A percentile compares a stretch with the other conserved stretches of the same genome.
Evolutionary conservation across 2,113 vertebrate genomes (phyloP).

Genomic region (Megaptera novaeangliae): DNA sequence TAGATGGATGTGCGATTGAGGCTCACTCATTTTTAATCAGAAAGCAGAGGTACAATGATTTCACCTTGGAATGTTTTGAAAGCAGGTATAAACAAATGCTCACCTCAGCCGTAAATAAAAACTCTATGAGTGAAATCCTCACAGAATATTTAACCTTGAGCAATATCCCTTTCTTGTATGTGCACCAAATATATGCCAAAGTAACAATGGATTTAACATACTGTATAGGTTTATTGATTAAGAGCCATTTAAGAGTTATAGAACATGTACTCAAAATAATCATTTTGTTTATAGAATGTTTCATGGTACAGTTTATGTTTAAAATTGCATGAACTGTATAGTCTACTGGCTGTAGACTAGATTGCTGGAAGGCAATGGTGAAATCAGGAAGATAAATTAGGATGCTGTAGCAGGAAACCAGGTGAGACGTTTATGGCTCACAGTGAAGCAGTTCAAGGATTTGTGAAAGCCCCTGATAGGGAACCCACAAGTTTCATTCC

Average conservation of each 20-base stretch:
- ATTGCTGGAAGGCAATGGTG: not conserved
- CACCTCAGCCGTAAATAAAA: not conserved
- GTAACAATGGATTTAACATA: not conserved
- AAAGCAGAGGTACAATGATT: not conserved
- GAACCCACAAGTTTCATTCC: not conserved
- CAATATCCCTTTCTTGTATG: not conserved
- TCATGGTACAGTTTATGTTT: not conserved
- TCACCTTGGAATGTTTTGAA: constrained; percentile 2
- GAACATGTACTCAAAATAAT: not conserved
- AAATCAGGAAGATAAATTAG: not conserved
- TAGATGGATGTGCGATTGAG: not conserved
- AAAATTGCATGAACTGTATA: not conserved
- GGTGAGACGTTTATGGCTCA: not conserved
- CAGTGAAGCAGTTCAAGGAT: not conserved
- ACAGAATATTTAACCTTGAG: not conserved
- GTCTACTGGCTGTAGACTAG: not conserved
- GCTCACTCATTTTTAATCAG: not conserved
- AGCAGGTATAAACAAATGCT: not conserved
- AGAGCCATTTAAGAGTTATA: not conserved
- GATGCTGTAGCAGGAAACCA: not conserved
- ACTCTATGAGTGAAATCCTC: not conserved
- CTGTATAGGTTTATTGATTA: not conserved
- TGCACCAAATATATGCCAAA: not conserved
- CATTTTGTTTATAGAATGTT: not conserved
- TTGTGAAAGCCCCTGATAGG: not conserved